Base-by-base conservation (phyloP, 2,113 vertebrate species). In the Paedocypris sp. region DNA sequence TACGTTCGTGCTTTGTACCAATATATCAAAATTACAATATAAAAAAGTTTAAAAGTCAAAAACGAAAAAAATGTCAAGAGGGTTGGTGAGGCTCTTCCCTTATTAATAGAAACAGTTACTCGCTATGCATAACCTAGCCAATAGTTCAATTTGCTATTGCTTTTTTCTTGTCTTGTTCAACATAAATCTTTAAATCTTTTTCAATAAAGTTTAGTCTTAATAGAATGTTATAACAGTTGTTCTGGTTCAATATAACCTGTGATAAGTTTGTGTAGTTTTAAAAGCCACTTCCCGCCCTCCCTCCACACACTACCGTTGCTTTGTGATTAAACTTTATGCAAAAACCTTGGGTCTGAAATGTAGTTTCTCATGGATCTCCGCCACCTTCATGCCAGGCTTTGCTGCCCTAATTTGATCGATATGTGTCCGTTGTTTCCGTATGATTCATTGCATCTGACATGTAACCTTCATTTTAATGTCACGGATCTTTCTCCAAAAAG, bases 111-210 rank as follows among this genome's bases (percentile, higher is more conserved):
- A 94, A 92, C 91, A 95, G 93, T 97, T 96, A 96, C 92, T 98
- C 91, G 92, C 95, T 98, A 98, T 98, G 95, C 95, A 98, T 97
- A 98, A 98, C 90, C 91, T 97, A 98, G 93, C 93, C 95, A 92
- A 94, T 98, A 97, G 95, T 98, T 97, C 87, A 91, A 97, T 98
- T 98, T 98, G 95, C 93, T 99, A 94, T 98, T 95, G 95, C 94
- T 98, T 99, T 88, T 86, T 98, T 98, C 92, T 95, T 95, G 94
- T 98, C 93, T 99, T 98, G 95, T 97, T 98, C 92, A 90, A 95
- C 81, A 92, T 89, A 93, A 94, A 94, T 91, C 92, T 98, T 97
- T 82, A 86, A 85, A 84, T 88, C 86, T 88, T 88, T 88, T 98
- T 97, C 92, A 97, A 98, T 94, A 96, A 93, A 97, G 90, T 98